phyloP scores from a whole-genome alignment of 2,113 vertebrate genomes.

The Recurvirostra avosetta region DNA sequence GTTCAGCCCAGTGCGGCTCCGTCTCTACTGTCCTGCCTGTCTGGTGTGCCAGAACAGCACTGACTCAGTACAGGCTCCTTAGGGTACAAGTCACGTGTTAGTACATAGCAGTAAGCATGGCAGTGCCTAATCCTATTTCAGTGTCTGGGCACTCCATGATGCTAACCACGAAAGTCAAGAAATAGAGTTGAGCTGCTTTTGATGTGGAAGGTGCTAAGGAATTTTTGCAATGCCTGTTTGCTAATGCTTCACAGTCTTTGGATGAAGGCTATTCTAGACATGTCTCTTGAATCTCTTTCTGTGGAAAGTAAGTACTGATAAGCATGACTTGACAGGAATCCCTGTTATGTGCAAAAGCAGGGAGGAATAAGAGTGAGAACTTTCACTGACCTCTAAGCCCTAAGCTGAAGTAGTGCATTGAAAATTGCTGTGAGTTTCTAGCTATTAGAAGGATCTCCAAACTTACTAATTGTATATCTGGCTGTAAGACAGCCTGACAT shows the following conservation, averaged over 20 bases:
- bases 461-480: background rate
- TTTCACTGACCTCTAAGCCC: background rate
- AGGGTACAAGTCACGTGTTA: slow-evolving; percentile 1
- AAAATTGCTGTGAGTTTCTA: background rate
- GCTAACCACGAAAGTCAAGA: background rate
- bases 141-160: background rate
- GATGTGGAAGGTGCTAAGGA: background rate
- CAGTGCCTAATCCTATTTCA: slow-evolving; percentile 14
- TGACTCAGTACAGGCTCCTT: slow-evolving; percentile 24
- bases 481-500: background rate
- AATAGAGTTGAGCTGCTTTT: background rate
- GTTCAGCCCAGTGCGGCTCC: background rate
- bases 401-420: background rate
- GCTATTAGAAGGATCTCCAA: background rate
- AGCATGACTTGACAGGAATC: background rate
- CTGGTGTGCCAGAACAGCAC: background rate
- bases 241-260: background rate
- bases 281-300: background rate
- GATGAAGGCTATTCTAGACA: background rate
- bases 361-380: background rate
- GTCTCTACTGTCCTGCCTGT: background rate
- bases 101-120: background rate
- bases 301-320: background rate
- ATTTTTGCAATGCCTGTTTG: background rate
- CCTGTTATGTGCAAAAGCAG: background rate